Conservation (phyloP, 2,797 vertebrate genomes). For the Karalla daura region DNA sequence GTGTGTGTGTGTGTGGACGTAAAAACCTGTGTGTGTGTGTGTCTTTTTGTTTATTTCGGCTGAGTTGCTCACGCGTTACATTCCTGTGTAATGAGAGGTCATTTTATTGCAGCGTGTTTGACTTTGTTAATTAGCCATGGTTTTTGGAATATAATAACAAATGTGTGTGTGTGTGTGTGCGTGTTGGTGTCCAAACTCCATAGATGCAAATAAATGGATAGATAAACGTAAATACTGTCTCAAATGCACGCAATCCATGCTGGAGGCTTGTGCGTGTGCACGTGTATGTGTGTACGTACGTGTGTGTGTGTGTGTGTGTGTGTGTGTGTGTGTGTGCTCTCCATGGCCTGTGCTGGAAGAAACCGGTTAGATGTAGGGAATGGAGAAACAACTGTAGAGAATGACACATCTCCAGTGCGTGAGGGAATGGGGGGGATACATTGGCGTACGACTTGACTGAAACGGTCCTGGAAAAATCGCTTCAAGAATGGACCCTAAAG, state of each 20-base stretch:
- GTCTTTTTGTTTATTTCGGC: slow-evolving; percentile 21
- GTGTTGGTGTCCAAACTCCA: slow-evolving; percentile 39
- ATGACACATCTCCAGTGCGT: no score
- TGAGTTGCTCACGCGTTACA: slow-evolving; percentile 17
- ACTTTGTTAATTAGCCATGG: slow-evolving; percentile 26
- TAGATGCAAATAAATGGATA: slow-evolving; percentile 58
- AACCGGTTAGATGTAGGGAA: no score
- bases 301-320: slow-evolving; percentile 13
- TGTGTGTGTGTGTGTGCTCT: slow-evolving; percentile 9
- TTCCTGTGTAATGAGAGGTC: slow-evolving; percentile 42
- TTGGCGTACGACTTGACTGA: no score
- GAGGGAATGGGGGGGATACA: no score
- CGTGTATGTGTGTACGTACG: slow-evolving; percentile 17
- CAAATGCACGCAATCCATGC: slow-evolving; percentile 17
- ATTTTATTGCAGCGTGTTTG: slow-evolving; percentile 35
- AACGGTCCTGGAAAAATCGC: no score
- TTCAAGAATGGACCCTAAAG: no score
- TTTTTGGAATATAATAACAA: slow-evolving; percentile 15
- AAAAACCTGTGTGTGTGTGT: neutral
- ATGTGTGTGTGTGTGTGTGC: slow-evolving; percentile 9
- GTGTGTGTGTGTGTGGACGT: slow-evolving; percentile 9
- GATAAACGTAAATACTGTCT: slow-evolving; percentile 52
- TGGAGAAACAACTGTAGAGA: no score
- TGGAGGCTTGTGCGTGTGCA: slow-evolving; percentile 7
- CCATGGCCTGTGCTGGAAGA: no score